Evolutionary conservation across 64 coral and sea anemone genomes (phyloP), one percentile per base, ranked within the genome.

Genomic region (Dendronephthya gigantea): DNA sequence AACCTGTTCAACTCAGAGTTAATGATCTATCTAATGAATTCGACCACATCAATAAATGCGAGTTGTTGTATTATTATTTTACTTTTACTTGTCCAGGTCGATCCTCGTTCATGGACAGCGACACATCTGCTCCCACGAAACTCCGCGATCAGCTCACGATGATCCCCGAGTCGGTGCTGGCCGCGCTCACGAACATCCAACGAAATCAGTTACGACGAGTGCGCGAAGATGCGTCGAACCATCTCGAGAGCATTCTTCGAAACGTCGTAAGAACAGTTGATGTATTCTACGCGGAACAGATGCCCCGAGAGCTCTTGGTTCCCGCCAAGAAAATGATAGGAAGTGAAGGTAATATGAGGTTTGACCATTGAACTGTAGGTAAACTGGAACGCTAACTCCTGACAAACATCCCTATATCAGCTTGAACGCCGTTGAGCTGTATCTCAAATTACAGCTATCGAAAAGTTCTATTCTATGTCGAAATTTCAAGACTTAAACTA

Each of bases 221-320:
- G 32, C 72, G 32, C 25, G 72, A 79, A 36, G 32, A 79, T 28
- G 72, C 32, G 25, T 79, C 72, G 15, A 29, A 79, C 36, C 27
- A 79, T 79, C 72, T 79, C 15, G 72, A 79, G 27, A 33, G 29
- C 13, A 79, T 79, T 17, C 36, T 79, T 15, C 27, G 72, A 4
- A 79, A 79, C 37, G 72, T 79, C 36, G 72, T 79, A 7, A 79
- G 36, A 79, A 79, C 72, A 16, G 32, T 79, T 9, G 72, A 79
- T 34, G 36, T 36, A 2, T 62, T 62, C 17, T 79, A 79, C 8
- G 15, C 30, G 28, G 36, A 79, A 17, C 36, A 79, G 9, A 4
- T 0, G 15, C 7, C 15, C 30, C 72, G 36, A 17, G 29, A 30
- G 19, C 19, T 66, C 58, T n/a, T 66, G 19, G 22, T 66, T 6